phyloP scores from a whole-genome alignment of 2,113 vertebrate genomes.

The Erythrolamprus reginae region DNA sequence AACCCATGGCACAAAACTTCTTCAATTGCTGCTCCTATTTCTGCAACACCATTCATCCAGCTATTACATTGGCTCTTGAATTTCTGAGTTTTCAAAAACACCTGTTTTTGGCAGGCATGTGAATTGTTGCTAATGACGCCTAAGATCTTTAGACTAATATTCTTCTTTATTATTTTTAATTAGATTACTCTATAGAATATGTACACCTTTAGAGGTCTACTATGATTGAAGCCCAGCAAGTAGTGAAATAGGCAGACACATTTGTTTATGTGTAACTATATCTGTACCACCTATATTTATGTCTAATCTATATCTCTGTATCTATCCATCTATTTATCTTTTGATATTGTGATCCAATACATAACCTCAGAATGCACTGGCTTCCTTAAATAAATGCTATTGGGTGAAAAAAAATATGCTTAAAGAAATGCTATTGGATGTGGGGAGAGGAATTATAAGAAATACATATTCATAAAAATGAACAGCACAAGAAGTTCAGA shows the following conservation, averaged over 20 bases:
- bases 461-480: accelerated
- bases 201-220: neutral
- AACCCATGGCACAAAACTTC: neutral
- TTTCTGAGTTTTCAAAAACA: neutral
- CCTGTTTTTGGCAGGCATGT: neutral
- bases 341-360: neutral
- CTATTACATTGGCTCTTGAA: neutral
- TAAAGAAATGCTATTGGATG: neutral
- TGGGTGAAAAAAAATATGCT: conserved; percentile 4
- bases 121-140: neutral
- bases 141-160: neutral
- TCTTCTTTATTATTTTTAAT: neutral
- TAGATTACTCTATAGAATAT: neutral
- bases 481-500: neutral
- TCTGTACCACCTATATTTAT: neutral
- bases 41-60: neutral
- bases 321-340: neutral
- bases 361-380: neutral
- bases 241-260: neutral
- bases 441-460: neutral
- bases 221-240: neutral
- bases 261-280: neutral
- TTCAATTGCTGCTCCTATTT: neutral
- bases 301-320: neutral
- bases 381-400: neutral